A percentile compares a stretch with the other conserved stretches of the same genome.
Evolutionary conservation across 1,140 invertebrate genomes (phyloP).

Genomic region (Calliopsis andreniformis): DNA sequence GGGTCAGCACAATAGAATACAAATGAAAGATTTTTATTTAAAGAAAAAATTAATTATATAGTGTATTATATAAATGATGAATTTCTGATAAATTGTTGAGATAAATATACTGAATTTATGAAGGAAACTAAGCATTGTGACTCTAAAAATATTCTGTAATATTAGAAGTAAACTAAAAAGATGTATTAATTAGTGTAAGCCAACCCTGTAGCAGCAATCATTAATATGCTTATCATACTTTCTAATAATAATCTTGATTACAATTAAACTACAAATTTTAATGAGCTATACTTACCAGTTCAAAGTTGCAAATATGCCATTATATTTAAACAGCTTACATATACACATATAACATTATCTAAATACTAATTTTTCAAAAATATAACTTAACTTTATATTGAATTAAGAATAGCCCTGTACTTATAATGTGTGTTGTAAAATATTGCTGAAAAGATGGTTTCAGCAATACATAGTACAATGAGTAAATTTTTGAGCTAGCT

Average conservation of each 20-base stretch:
- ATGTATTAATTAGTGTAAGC: background rate
- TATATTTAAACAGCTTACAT: slow-evolving; percentile 29
- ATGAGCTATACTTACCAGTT: slow-evolving; percentile 44
- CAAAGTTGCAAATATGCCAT: slow-evolving; percentile 21
- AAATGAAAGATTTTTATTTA: background rate
- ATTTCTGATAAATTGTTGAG: no score
- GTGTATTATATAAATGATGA: background rate
- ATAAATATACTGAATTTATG: no score
- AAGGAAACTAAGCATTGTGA: no score
- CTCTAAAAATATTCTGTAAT: background rate
- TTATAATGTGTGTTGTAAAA: background rate
- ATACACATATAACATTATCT: slow-evolving; percentile 36
- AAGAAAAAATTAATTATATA: background rate
- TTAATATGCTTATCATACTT: background rate
- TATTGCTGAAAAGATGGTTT: slow-evolving; percentile 35
- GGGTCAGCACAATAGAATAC: slow-evolving; percentile 16
- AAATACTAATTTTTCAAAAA: slow-evolving; percentile 11
- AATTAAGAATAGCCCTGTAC: slow-evolving; percentile 5
- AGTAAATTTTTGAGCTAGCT: background rate
- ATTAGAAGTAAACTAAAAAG: background rate
- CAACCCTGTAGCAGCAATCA: slow-evolving; percentile 42
- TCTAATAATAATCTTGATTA: background rate
- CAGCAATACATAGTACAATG: slow-evolving; percentile 22
- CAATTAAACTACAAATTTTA: slow-evolving; percentile 40
- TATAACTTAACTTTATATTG: background rate